Evolutionary conservation across 2,113 vertebrate species (phyloP).

Genomic region (Apaloderma vittatum): DNA sequence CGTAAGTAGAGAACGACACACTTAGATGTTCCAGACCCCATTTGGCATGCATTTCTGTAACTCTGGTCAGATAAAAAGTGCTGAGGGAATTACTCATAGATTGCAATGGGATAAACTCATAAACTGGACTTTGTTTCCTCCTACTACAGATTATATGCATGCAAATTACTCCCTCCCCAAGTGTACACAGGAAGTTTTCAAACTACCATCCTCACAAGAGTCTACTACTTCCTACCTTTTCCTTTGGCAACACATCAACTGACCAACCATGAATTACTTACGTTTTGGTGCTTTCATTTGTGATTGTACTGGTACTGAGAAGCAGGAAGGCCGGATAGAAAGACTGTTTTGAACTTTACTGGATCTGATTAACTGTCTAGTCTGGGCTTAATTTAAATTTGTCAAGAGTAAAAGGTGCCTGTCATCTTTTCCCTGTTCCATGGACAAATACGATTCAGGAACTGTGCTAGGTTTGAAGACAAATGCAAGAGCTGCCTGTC

Average conservation of each 20-base stretch:
- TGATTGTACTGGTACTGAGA: background rate
- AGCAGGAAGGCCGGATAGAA: background rate
- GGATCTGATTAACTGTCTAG: constrained; percentile 25
- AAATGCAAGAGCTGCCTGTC: background rate
- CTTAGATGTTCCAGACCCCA: background rate
- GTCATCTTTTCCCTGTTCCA: background rate
- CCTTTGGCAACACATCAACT: background rate
- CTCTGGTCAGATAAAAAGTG: background rate
- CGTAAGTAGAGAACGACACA: background rate
- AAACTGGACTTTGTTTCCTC: background rate
- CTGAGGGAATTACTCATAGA: background rate
- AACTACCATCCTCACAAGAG: background rate
- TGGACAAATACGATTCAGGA: background rate
- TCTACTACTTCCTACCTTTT: background rate
- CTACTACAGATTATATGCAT: background rate
- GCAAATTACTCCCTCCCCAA: background rate
- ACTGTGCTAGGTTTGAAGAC: background rate
- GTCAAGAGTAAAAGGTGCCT: background rate
- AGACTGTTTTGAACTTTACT: background rate
- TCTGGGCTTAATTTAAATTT: constrained; percentile 14
- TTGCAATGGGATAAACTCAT: background rate
- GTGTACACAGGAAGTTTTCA: background rate
- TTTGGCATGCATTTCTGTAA: background rate
- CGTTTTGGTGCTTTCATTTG: background rate
- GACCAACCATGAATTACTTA: background rate